Base-by-base conservation (phyloP, 2,113 vertebrate species). In the Desmodus rotundus region DNA sequence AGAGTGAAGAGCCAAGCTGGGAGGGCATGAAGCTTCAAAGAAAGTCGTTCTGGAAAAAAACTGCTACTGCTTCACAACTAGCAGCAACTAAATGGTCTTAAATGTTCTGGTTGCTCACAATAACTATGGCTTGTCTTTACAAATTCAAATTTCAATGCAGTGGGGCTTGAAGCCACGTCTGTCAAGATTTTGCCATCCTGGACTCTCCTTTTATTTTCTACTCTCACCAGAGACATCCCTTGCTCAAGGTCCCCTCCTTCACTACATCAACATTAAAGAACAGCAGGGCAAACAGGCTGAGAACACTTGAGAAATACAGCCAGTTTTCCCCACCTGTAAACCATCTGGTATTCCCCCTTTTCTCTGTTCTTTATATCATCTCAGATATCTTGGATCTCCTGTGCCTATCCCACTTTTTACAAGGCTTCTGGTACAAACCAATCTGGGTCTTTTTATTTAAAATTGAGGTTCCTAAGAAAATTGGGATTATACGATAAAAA, bases 311-410 rank as follows among this genome's bases (percentile, higher is more conserved):
- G 52, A 80, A 50, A 45, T 1, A 19, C 52, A 19, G 72, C 58
- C 61, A 33, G 36, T 52, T 50, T 85, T 82, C 73, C 38, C 87
- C 58, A 97, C 73, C 52, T 81, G 84, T 47, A 93, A 96, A n/a
- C 70, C 93, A 92, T 77, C 61, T 82, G 52, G 80, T 89, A 36
- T 16, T 33, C 20, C 54, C 68, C 38, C 41, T 58, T 63, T 77
- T 43, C 33, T 93, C 41, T 68, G 17, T 45, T 45, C 33, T 56
- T 81, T 14, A 43, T 17, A 11, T 50, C n/a, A 74, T 67, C 72
- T 77, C 76, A 63, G 87, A 85, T 78, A 74, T 89, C 90, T 63
- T 43, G 22, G 76, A 61, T 17, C 17, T 67, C 50, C 67, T 13
- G 17, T 5, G 22, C 26, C 28, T 52, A 7, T 16, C 78, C 50